Conservation (phyloP, 1,140 invertebrate genomes). For the Drosophila chauvacae region DNA sequence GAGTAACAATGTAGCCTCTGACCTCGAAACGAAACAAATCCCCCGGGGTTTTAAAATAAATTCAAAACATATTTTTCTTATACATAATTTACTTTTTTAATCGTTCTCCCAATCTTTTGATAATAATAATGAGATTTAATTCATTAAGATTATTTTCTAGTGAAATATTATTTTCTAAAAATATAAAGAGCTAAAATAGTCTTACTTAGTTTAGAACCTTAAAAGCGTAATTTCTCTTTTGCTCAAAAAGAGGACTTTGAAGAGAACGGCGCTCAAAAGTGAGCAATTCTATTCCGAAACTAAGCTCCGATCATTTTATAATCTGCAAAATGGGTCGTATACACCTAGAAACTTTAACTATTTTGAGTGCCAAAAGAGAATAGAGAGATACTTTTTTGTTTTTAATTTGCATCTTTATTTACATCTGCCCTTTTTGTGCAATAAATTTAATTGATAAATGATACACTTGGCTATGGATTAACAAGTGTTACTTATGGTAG, state of each 20-base stretch:
- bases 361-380: neutral
- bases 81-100: neutral
- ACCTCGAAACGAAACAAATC: slow-evolving; percentile 4
- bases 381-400: neutral
- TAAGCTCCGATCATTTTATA: neutral
- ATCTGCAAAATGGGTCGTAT: neutral
- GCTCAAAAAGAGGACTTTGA: too few relatives aligned
- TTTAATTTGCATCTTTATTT: too few relatives aligned
- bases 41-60: neutral
- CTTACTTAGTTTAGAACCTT: neutral
- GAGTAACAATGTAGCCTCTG: slow-evolving; percentile 1
- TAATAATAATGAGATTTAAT: neutral
- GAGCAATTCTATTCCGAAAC: neutral
- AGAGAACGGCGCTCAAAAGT: neutral
- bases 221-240: too few relatives aligned
- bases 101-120: too few relatives aligned
- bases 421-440: too few relatives aligned
- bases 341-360: neutral
- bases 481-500: too few relatives aligned
- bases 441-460: too few relatives aligned
- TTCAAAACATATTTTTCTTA: neutral
- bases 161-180: neutral
- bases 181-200: neutral
- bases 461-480: too few relatives aligned
- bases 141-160: too few relatives aligned